Conservation (phyloP, 1,140 invertebrate genomes). For the Zaprionus gabonicus region DNA sequence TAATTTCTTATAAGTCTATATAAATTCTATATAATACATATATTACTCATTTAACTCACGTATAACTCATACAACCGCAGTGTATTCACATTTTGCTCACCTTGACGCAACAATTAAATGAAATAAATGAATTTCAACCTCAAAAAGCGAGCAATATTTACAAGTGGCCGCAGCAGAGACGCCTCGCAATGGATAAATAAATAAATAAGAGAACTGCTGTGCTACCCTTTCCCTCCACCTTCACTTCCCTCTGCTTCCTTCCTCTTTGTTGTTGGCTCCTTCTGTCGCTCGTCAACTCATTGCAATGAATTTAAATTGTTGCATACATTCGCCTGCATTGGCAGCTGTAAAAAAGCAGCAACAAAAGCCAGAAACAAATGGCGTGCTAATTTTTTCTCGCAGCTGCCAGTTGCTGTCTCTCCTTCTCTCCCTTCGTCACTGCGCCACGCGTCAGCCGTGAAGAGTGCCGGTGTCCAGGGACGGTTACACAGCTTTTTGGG, state of each 20-base stretch:
- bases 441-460: conserved; percentile 2
- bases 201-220: neutral
- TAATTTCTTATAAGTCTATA: neutral
- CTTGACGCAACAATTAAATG: neutral
- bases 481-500: conserved; percentile 16
- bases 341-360: conserved; percentile 39
- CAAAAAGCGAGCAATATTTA: neutral
- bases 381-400: conserved; percentile 69
- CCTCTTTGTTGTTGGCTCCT: conserved; percentile 36
- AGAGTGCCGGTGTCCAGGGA: conserved; percentile 14
- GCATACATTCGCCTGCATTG: conserved; percentile 65
- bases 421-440: neutral
- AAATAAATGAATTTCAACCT: neutral
- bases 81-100: neutral
- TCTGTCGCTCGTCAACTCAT: conserved; percentile 65
- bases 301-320: conserved; percentile 82
- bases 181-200: neutral
- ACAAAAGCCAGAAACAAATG: conserved; percentile 74
- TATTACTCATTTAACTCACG: neutral
- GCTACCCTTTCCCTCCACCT: neutral
- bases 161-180: neutral
- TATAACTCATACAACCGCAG: neutral
- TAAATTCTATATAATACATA: neutral
- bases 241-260: neutral
- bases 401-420: neutral